Evolutionary conservation across 2,888 invertebrate species (phyloP).

Genomic region (Parapristionchus giblindavisi): DNA sequence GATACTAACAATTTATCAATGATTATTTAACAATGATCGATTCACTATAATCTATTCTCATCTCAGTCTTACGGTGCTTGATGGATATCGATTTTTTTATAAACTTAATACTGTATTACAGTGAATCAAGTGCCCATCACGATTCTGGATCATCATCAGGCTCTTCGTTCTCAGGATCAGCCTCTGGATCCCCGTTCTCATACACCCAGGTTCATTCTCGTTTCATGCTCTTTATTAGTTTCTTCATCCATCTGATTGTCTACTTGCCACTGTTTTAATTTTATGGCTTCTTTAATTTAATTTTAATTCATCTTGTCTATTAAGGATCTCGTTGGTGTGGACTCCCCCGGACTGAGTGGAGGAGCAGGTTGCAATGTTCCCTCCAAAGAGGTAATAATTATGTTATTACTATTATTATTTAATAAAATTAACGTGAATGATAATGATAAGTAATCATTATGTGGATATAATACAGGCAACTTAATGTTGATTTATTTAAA

Average conservation of each 20-base stretch:
- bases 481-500: too few relatives aligned
- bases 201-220: conserved; percentile 17
- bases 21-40: too few relatives aligned
- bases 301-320: not conserved
- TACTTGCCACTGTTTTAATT: not conserved
- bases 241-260: not conserved
- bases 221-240: not conserved
- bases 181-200: conserved; percentile 21
- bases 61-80: too few relatives aligned
- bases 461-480: too few relatives aligned
- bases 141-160: conserved; percentile 23
- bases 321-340: conserved; percentile 31
- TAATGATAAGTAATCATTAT: too few relatives aligned
- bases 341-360: conserved; percentile 34
- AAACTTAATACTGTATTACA: too few relatives aligned
- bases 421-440: too few relatives aligned
- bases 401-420: not conserved
- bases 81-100: too few relatives aligned
- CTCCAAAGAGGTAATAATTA: conserved; percentile 1
- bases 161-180: conserved; percentile 5
- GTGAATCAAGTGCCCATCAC: too few relatives aligned
- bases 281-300: not conserved
- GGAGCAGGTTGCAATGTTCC: conserved; percentile 12
- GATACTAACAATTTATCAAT: too few relatives aligned
- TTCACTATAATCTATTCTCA: too few relatives aligned